Conservation (phyloP, 1,140 invertebrate genomes). For the Papilio glaucus region DNA sequence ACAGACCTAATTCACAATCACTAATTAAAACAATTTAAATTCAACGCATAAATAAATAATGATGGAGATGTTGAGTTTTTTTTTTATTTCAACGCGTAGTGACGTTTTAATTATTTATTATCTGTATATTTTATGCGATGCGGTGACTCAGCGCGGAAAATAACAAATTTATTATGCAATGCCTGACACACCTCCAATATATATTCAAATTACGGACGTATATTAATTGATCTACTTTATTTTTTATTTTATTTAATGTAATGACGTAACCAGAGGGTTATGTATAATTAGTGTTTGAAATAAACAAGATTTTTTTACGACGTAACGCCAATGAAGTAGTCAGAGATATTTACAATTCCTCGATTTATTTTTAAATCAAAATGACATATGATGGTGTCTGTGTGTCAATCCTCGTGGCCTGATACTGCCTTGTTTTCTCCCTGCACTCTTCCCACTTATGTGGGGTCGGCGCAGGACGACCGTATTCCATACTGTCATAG, state of each 20-base stretch:
- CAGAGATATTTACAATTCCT: too few species aligned
- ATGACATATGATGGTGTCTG: too few species aligned
- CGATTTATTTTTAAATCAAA: too few species aligned
- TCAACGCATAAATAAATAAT: not conserved
- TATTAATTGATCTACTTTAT: not conserved
- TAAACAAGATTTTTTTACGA: not conserved
- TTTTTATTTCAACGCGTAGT: not conserved
- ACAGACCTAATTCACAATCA: not conserved
- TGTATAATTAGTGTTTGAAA: not conserved
- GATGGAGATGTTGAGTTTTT: not conserved
- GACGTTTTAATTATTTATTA: constrained; percentile 11
- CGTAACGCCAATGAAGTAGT: too few species aligned
- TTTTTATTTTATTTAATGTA: constrained; percentile 13
- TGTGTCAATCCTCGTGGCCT: too few species aligned
- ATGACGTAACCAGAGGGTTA: not conserved
- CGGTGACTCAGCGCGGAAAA: not conserved
- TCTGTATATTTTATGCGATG: not conserved
- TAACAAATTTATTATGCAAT: constrained; percentile 9
- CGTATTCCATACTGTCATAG: too few species aligned
- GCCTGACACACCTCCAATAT: not conserved
- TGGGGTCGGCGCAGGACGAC: too few species aligned
- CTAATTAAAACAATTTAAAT: not conserved
- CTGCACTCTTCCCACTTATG: too few species aligned
- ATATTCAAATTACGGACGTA: not conserved
- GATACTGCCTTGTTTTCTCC: too few species aligned